Evolutionary conservation across 2,113 vertebrate genomes (phyloP).

Genomic region (Hucho hucho): DNA sequence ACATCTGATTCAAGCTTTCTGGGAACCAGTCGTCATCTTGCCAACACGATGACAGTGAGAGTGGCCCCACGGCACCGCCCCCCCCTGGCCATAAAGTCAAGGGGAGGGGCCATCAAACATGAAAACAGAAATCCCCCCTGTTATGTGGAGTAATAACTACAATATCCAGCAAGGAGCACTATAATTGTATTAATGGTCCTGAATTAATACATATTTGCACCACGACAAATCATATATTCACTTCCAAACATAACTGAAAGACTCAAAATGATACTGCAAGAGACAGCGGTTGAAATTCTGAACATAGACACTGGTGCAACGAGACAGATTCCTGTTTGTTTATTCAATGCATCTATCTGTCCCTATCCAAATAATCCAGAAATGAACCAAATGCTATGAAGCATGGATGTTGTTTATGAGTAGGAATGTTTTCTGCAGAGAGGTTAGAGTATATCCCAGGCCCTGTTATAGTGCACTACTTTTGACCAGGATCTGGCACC

Average conservation of each 20-base stretch:
- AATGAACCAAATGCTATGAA: slow-evolving; percentile 13
- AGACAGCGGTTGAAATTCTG: background rate
- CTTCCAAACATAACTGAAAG: slow-evolving; percentile 13
- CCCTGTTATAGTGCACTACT: no score
- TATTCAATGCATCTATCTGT: no score
- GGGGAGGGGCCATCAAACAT: slow-evolving; percentile 46
- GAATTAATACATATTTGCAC: slow-evolving; percentile 49
- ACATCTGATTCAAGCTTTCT: slow-evolving; percentile 74
- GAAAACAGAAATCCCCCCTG: slow-evolving; percentile 64
- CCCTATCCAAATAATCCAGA: no score
- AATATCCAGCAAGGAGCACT: background rate
- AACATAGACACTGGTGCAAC: no score
- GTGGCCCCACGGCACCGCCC: slow-evolving; percentile 64
- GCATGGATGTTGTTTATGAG: slow-evolving; percentile 10
- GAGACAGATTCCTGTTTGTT: no score
- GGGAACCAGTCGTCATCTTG: slow-evolving; percentile 63
- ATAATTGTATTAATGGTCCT: slow-evolving; percentile 57
- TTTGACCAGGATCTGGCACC: no score
- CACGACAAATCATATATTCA: slow-evolving; percentile 51
- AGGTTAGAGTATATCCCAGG: no score
- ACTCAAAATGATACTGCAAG: background rate
- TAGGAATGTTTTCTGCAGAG: no score
- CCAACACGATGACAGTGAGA: slow-evolving; percentile 73
- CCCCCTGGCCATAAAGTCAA: slow-evolving; percentile 65
- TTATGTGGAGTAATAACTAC: slow-evolving; percentile 56